Evolutionary conservation across 2,113 vertebrate genomes (phyloP).

Genomic region (Mesitornis unicolor): DNA sequence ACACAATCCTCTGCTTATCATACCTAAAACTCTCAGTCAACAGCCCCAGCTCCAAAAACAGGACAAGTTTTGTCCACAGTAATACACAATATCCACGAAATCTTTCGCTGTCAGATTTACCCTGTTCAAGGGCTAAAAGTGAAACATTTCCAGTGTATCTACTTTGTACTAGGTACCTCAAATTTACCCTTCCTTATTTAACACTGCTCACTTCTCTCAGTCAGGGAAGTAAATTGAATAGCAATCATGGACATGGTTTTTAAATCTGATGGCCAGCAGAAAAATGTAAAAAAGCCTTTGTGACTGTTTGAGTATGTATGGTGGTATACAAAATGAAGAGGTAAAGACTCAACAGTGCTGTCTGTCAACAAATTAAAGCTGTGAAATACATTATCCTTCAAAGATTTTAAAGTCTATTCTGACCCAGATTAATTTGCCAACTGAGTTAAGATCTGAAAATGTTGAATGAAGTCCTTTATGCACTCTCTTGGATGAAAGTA

Average conservation of each 20-base stretch:
- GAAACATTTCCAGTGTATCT: neutral
- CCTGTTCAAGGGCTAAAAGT: neutral
- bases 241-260: neutral
- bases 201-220: neutral
- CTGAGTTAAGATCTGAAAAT: neutral
- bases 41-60: neutral
- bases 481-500: neutral
- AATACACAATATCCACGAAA: neutral
- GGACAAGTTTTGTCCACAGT: neutral
- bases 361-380: neutral
- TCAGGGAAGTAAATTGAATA: neutral
- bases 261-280: neutral
- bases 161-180: neutral
- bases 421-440: neutral
- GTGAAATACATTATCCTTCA: neutral
- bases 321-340: neutral
- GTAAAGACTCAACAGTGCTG: neutral
- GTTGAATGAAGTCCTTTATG: neutral
- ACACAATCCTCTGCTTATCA: neutral
- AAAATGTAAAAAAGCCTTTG: neutral
- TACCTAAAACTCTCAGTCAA: neutral
- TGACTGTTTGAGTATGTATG: no score
- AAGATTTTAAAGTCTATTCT: neutral
- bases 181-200: neutral
- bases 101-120: neutral